phyloP scores from a whole-genome alignment of 2,797 vertebrate genomes.

The Smutsia temminckii region DNA sequence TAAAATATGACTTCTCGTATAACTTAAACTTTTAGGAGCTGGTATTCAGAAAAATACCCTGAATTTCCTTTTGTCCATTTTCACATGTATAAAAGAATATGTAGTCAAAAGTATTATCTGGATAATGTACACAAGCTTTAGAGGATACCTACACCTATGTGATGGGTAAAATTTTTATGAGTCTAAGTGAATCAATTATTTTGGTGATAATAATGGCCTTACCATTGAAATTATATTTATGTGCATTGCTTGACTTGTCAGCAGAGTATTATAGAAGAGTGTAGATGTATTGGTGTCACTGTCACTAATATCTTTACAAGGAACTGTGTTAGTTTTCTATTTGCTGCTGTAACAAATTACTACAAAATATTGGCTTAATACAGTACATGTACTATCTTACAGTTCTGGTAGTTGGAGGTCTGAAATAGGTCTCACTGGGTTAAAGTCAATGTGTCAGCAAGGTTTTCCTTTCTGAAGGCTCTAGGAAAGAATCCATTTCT shows the following conservation, averaged over 20 bases:
- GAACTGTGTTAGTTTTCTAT: background rate
- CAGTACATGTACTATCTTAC: background rate
- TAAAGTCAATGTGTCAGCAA: background rate
- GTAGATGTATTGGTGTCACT: background rate
- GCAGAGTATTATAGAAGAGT: background rate
- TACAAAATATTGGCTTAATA: background rate
- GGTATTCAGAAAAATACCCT: background rate
- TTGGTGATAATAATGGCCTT: background rate
- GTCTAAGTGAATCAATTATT: constrained; percentile 14
- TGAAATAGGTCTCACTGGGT: background rate
- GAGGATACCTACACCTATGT: background rate
- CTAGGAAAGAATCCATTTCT: background rate
- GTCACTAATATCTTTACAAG: background rate
- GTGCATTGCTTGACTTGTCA: background rate
- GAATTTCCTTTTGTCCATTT: constrained; percentile 19
- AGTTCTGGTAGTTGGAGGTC: background rate
- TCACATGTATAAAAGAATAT: constrained; percentile 21
- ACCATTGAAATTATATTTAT: constrained; percentile 17
- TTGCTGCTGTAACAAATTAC: background rate
- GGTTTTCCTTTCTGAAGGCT: background rate
- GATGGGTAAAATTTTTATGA: constrained; percentile 17
- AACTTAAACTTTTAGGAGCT: background rate
- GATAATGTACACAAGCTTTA: background rate
- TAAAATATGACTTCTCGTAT: constrained; percentile 22
- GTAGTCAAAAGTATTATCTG: constrained; percentile 22